Evolutionary conservation across 2,797 vertebrate species (phyloP), one percentile per base, ranked within the genome.

Genomic region (Streptopelia turtur): DNA sequence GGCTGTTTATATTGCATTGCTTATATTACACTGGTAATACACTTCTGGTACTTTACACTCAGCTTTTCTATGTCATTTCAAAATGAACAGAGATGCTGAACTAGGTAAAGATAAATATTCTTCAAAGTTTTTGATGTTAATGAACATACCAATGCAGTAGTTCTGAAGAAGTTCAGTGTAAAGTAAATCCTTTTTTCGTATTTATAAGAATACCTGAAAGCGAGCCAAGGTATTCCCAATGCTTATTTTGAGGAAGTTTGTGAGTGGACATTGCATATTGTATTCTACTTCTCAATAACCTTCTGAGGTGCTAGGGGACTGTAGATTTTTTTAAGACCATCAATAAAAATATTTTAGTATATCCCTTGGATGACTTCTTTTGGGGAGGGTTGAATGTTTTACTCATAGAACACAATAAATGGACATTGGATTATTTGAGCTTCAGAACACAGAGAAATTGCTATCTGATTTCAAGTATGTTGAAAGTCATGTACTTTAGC

Each of bases 351-450:
- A 39, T 43, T 76, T 78, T 47, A 20, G 5, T 63, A 17, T 70
- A 15, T 56, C 53, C 28, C 17, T 80, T 77, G 27, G 13, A 61
- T 80, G 25, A 66, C 23, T 63, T 80, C 9, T 72, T 63, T 77
- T 3, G 0, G 11, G 4, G 20, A 35, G 10, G 2, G 4, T 75
- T 81, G 28, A 79, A 28, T 17, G 6, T 69, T 94, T 74, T 50
- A 47, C 23, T 64, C 1, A 0, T 9, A 43, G 57, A 74, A 43
- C 1, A 4, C 31, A 52, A 61, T 18, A 56, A 88, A 53, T 27
- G 18, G 10, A 2, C 3, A 6, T 28, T 50, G 28, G 41, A 72
- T 65, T 87, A n/a, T 24, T 0, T 0, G 18, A 49, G 37, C 22
- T 76, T 9, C 20, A 65, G 53, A 94, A 57, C 25, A 82, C 28